Evolutionary conservation across 2,113 vertebrate genomes (phyloP).

Genomic region (Salvelinus sp.): DNA sequence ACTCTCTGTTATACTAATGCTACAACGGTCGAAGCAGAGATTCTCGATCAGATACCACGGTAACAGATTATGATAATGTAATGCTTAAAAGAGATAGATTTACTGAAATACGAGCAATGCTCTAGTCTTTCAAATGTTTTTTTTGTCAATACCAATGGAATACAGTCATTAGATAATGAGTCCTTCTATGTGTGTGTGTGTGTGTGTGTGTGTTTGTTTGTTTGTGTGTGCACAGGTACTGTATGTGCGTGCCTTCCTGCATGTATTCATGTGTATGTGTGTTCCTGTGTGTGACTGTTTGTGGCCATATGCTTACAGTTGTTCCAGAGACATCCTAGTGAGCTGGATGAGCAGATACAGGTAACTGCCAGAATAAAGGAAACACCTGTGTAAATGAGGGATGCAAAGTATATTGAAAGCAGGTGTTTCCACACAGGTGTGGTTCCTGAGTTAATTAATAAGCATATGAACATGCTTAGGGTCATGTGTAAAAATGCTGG

Average conservation of each 20-base stretch:
- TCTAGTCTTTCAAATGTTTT: background rate
- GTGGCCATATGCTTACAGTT: background rate
- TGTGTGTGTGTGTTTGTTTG: background rate
- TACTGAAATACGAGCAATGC: background rate
- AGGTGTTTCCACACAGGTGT: background rate
- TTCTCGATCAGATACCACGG: background rate
- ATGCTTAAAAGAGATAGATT: too few species aligned
- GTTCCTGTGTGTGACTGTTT: background rate
- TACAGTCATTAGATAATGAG: background rate
- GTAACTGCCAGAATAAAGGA: too few species aligned
- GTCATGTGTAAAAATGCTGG: too few species aligned
- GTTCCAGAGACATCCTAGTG: background rate
- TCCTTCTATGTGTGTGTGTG: background rate
- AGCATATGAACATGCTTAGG: too few species aligned
- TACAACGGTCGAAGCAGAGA: background rate
- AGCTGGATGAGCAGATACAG: background rate
- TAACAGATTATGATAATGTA: slow-evolving; percentile 14
- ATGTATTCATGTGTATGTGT: background rate
- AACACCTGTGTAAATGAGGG: too few species aligned
- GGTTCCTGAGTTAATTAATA: background rate
- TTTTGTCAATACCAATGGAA: background rate
- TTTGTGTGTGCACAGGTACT: background rate
- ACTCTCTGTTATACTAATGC: background rate
- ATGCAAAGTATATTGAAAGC: too few species aligned
- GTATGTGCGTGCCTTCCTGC: background rate